A percentile compares a stretch with the other conserved stretches of the same genome.
These are phyloP conservation scores for Phthorimaea operculella DNA, from an alignment of 1,140 invertebrate genomes.

Conservation along the genomic window DNA sequence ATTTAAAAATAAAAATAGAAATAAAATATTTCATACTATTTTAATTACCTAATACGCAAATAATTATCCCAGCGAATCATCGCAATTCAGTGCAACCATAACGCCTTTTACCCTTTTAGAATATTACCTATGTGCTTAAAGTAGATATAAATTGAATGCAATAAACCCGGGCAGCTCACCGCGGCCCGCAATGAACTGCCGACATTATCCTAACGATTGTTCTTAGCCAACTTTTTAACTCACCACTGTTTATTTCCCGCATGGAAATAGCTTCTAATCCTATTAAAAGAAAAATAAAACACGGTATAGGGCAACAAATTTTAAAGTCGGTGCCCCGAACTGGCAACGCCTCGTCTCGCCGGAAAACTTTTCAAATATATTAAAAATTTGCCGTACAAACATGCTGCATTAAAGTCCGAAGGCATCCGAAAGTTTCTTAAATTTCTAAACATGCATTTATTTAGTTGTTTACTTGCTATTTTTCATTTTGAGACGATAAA, in stretches of 20 bases:
- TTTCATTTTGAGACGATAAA: too few relatives aligned
- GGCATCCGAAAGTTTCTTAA: slow-evolving; percentile 25
- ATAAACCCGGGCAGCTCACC: neutral
- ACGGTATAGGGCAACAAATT: slow-evolving; percentile 29
- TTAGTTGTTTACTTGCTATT: slow-evolving; percentile 4
- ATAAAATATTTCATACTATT: too few relatives aligned
- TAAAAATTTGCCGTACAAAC: slow-evolving; percentile 37
- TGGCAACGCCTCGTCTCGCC: slow-evolving; percentile 12
- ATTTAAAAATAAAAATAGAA: too few relatives aligned
- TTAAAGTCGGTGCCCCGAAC: slow-evolving; percentile 25
- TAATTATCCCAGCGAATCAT: too few relatives aligned
- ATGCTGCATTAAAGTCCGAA: slow-evolving; percentile 31
- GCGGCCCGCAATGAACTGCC: slow-evolving; percentile 22
- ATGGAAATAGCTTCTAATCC: slow-evolving; percentile 29
- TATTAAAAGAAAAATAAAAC: slow-evolving; percentile 31
- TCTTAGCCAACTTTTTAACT: slow-evolving; percentile 24
- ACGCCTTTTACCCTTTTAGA: too few relatives aligned
- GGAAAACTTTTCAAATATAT: slow-evolving; percentile 44
- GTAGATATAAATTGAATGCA: neutral
- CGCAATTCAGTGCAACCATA: too few relatives aligned
- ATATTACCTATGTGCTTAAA: neutral
- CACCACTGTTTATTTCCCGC: slow-evolving; percentile 26
- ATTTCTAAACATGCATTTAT: slow-evolving; percentile 23
- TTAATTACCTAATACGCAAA: too few relatives aligned
- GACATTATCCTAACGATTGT: slow-evolving; percentile 29